phyloP scores from a whole-genome alignment of 2,797 vertebrate genomes.

The Hydrophis major region DNA sequence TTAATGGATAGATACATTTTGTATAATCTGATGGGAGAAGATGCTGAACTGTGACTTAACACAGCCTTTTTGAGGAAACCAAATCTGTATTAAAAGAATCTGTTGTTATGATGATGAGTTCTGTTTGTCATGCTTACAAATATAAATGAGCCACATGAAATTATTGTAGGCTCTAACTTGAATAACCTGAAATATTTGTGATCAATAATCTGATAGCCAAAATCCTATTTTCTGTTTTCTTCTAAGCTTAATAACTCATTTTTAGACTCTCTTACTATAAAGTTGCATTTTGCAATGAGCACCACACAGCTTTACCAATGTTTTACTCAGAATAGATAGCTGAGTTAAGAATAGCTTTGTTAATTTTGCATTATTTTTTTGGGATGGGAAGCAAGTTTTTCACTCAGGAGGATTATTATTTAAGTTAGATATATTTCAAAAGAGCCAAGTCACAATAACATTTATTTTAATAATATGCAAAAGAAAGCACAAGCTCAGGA shows the following conservation, averaged over 20 bases:
- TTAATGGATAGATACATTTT: not conserved
- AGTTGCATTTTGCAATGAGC: not conserved
- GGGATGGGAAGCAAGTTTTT: not conserved
- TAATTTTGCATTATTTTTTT: not conserved
- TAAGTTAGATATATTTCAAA: not conserved
- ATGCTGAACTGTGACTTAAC: not conserved
- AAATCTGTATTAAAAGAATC: not conserved
- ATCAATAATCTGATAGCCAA: slow-evolving; percentile 11
- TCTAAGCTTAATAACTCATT: not conserved
- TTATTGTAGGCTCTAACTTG: slow-evolving; percentile 38
- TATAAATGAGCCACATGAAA: slow-evolving; percentile 17
- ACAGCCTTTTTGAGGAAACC: slow-evolving; percentile 8
- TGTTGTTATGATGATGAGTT: slow-evolving; percentile 25
- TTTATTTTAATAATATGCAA: not conserved
- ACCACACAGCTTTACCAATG: too few relatives aligned
- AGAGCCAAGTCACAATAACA: not conserved
- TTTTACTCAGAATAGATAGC: not conserved
- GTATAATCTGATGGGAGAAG: not conserved
- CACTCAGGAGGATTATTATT: not conserved
- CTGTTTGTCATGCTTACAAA: not conserved
- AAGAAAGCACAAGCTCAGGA: not conserved
- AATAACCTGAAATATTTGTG: slow-evolving; percentile 27
- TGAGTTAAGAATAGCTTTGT: not conserved
- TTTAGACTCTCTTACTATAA: not conserved
- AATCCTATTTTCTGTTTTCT: not conserved